Base-by-base conservation (phyloP, 2,113 vertebrate species). In the Clinocottus analis region DNA sequence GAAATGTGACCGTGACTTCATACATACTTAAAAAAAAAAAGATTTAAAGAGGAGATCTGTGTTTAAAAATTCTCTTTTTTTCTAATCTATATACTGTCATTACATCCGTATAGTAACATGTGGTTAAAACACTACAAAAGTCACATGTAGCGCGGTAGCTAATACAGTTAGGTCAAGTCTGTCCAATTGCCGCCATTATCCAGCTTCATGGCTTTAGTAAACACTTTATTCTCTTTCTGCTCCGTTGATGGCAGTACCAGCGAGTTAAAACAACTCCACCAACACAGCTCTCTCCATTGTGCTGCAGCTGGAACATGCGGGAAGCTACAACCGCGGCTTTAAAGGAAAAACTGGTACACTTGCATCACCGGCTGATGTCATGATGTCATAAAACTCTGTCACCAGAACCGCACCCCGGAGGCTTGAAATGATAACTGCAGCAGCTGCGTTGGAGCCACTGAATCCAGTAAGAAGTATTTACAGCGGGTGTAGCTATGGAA, bases 341-440 rank as follows among this genome's bases (percentile, higher is more conserved):
- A 41, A 61, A 73, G 53, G 43, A 61, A 72, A 56, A 80, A 74
- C 43, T 41, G 25, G 51, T 78, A 47, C 21, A 80, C 25, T 67
- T 59, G 33, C 66, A 68, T 71, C 2, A 4, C 21, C 37, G 69
- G 74, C 79, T 85, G 63, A 87, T 70, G 79, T 83, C 65, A 59
- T 67, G 39, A 69, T 51, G 82, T 16, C 67, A 75, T 77, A 82
- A 85, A 82, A 69, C 53, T 9, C 58, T 47, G 73, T 62, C 75
- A 79, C 63, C 72, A 82, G 33, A 80, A 64, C 80, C 45, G 7
- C 83, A 76, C 68, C 86, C 86, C 1, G 61, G 75, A 85, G 83
- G 61, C 59, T 64, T 63, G 29, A 80, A 83, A 80, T 39, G 66
- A 83, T 77, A 77, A 90, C 68, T 76, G 72, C 75, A 77, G 78